Conservation (phyloP, 2,888 invertebrate genomes). For the Torymus auratus region DNA sequence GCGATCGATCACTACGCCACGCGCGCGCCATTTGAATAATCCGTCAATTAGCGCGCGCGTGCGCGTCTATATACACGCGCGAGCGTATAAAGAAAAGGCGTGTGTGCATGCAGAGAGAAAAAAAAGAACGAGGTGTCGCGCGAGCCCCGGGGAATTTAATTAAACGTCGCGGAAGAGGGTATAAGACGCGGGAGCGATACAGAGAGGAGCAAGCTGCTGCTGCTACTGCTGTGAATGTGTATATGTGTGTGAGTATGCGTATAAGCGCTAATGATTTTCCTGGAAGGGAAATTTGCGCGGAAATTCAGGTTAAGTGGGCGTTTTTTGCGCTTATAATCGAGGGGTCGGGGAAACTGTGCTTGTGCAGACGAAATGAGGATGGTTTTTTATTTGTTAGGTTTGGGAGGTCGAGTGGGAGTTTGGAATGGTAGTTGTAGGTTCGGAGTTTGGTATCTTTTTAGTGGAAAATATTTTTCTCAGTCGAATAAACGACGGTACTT, state of each 20-base stretch:
- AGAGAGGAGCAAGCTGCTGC: conserved; percentile 3
- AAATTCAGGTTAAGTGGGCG: no score
- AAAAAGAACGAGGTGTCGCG: conserved; percentile 37
- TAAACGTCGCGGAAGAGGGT: conserved; percentile 65
- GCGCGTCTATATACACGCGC: conserved; percentile 54
- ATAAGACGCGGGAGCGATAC: conserved; percentile 61
- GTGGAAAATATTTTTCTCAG: no score
- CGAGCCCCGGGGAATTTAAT: conserved; percentile 71
- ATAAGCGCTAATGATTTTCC: conserved; percentile 41
- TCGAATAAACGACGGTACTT: no score
- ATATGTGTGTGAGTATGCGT: not conserved
- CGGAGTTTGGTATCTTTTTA: no score
- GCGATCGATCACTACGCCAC: conserved; percentile 68
- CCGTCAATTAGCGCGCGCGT: conserved; percentile 71
- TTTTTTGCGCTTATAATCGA: no score
- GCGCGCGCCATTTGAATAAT: conserved; percentile 72
- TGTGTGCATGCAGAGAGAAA: not conserved
- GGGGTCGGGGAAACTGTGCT: no score
- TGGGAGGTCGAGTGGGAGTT: no score
- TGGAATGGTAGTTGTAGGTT: no score
- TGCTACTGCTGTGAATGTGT: not conserved
- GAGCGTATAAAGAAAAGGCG: conserved; percentile 36
- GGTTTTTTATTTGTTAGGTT: no score
- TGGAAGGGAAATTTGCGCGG: not conserved
- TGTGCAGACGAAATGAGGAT: no score